Evolutionary conservation across 1,140 invertebrate species (phyloP).

Genomic region (Aphaenogaster ashmeadi): DNA sequence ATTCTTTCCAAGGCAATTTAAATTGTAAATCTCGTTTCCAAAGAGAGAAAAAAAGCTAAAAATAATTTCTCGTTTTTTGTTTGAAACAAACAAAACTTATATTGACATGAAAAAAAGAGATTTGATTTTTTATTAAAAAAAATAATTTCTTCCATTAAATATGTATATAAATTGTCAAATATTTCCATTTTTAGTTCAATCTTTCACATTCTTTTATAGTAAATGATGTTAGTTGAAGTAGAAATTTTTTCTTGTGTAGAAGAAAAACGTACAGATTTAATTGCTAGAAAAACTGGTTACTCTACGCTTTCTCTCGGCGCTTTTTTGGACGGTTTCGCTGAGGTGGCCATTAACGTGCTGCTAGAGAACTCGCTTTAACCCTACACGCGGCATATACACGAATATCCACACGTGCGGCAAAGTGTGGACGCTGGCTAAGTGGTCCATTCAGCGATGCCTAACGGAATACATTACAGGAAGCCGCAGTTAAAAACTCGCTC

Average conservation of each 20-base stretch:
- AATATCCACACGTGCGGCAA: conserved; percentile 30
- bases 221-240: neutral
- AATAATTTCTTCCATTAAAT: neutral
- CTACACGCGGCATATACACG: conserved; percentile 22
- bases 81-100: neutral
- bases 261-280: conserved; percentile 4
- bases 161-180: neutral
- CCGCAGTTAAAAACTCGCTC: conserved; percentile 80
- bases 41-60: neutral
- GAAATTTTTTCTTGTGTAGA: neutral
- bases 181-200: neutral
- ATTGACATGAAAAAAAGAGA: neutral
- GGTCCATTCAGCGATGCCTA: conserved; percentile 79
- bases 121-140: neutral
- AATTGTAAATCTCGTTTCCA: conserved; percentile 13
- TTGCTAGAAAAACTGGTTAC: conserved; percentile 3
- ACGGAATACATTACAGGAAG: conserved; percentile 83
- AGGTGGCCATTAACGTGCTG: conserved; percentile 68
- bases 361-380: conserved; percentile 60
- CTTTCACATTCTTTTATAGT: neutral
- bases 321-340: conserved; percentile 12
- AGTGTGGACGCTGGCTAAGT: conserved; percentile 77
- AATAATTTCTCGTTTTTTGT: neutral
- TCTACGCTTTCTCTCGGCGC: neutral
- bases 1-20: neutral